Conservation (phyloP, 37 sponge, comb jelly and placozoan species). For the Corticium candelabrum region DNA sequence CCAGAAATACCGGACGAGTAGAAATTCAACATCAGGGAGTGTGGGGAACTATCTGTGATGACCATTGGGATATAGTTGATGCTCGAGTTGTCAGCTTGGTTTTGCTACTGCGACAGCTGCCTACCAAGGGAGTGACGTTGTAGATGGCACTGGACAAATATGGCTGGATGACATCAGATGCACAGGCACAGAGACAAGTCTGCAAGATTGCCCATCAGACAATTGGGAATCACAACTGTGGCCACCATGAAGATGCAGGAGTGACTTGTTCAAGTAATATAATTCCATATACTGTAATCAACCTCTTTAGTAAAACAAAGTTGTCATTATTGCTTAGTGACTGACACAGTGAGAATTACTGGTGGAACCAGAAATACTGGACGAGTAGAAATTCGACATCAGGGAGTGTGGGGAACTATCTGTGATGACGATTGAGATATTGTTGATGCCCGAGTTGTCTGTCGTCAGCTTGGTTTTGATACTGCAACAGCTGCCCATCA, state of each 20-base stretch:
- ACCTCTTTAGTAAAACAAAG: too few relatives aligned
- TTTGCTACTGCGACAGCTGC: slow-evolving; percentile 14
- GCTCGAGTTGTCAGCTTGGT: slow-evolving; percentile 28
- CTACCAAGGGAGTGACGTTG: slow-evolving; percentile 24
- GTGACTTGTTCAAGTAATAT: slow-evolving; percentile 11
- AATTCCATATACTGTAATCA: too few relatives aligned
- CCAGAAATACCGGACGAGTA: slow-evolving; percentile 14
- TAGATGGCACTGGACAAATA: slow-evolving; percentile 34
- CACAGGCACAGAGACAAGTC: slow-evolving; percentile 24
- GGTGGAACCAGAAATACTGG: slow-evolving; percentile 9
- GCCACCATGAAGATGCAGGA: slow-evolving; percentile 43
- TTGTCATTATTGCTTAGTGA: too few relatives aligned
- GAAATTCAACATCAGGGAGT: slow-evolving; percentile 12
- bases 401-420: slow-evolving; percentile 19
- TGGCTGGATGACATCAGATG: slow-evolving; percentile 51
- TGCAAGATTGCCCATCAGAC: slow-evolving; percentile 35
- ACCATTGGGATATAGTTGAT: slow-evolving; percentile 6
- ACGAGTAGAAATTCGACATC: slow-evolving; percentile 13
- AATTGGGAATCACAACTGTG: too few relatives aligned
- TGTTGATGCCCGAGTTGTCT: slow-evolving; percentile 29
- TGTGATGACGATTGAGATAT: slow-evolving; percentile 25
- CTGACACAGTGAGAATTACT: background rate
- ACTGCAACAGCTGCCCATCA: slow-evolving; percentile 8
- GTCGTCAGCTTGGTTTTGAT: slow-evolving; percentile 18
- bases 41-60: slow-evolving; percentile 30